phyloP scores from a whole-genome alignment of 2,113 vertebrate species.

The Phrynocephalus versicolor region DNA sequence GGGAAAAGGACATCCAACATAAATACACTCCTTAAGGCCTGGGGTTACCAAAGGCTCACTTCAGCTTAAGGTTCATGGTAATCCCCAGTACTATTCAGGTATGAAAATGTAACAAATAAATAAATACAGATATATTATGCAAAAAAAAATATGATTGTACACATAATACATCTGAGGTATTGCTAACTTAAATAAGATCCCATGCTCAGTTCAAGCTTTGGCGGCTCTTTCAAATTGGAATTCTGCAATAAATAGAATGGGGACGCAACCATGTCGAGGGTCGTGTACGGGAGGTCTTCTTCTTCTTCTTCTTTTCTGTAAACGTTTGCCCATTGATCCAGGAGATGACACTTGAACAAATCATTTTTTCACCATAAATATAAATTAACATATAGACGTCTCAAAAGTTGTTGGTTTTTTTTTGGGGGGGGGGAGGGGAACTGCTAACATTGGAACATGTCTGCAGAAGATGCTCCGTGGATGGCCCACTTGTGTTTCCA shows the following conservation, averaged over 20 bases:
- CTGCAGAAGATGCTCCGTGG: slow-evolving; percentile 61
- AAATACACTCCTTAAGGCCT: not conserved
- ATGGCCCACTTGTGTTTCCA: slow-evolving; percentile 52
- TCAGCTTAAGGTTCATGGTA: slow-evolving; percentile 65
- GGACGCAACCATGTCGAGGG: slow-evolving; percentile 45
- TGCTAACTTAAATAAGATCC: slow-evolving; percentile 79
- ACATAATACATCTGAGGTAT: slow-evolving; percentile 81
- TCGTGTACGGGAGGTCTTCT: slow-evolving; percentile 67
- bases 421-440: slow-evolving; percentile 60
- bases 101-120: slow-evolving; percentile 83
- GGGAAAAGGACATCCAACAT: not conserved
- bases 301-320: slow-evolving; percentile 63
- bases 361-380: slow-evolving; percentile 69
- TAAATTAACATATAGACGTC: slow-evolving; percentile 47
- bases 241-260: slow-evolving; percentile 75
- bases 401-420: slow-evolving; percentile 61
- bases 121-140: slow-evolving; percentile 86
- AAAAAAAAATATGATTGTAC: slow-evolving; percentile 83
- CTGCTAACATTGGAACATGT: slow-evolving; percentile 47
- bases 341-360: slow-evolving; percentile 57
- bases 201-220: slow-evolving; percentile 72
- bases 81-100: slow-evolving; percentile 78
- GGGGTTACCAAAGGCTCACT: slow-evolving; percentile 54
- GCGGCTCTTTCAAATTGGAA: slow-evolving; percentile 66
- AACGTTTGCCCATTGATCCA: slow-evolving; percentile 57